phyloP scores from a whole-genome alignment of 2,888 invertebrate genomes.

The Prenolepis imparis region DNA sequence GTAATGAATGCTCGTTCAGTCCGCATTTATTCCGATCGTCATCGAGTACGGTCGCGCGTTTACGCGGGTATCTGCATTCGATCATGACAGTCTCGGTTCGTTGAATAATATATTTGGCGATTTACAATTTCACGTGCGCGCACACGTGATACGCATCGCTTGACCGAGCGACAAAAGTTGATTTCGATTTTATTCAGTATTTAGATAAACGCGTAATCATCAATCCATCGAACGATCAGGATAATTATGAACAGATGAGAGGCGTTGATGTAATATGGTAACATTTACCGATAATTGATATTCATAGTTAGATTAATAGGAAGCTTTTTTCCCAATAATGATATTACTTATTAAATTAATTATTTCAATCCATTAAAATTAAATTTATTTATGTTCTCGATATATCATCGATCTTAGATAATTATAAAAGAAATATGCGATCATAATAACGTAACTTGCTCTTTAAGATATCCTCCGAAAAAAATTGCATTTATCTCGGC shows the following conservation, averaged over 20 bases:
- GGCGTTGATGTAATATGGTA: neutral
- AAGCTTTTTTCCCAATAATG: neutral
- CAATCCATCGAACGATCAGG: neutral
- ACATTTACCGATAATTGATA: conserved; percentile 25
- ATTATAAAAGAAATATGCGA: neutral
- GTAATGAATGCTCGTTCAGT: conserved; percentile 27
- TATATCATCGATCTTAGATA: neutral
- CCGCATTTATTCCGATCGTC: conserved; percentile 36
- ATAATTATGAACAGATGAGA: conserved; percentile 21
- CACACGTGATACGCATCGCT: conserved; percentile 1
- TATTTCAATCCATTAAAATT: neutral
- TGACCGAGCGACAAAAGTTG: conserved; percentile 19
- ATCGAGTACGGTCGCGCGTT: neutral
- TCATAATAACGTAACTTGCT: neutral
- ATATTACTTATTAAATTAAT: neutral
- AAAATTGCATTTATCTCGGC: neutral
- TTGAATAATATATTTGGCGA: conserved; percentile 45
- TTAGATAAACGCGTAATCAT: conserved; percentile 31
- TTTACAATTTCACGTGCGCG: conserved; percentile 18
- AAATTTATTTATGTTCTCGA: neutral
- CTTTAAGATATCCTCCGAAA: neutral
- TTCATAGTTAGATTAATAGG: conserved; percentile 15
- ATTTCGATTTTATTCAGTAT: conserved; percentile 31
- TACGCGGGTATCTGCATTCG: neutral
- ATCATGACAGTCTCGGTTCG: conserved; percentile 29